Conservation (phyloP, 2,797 vertebrate genomes). For the Melanotaenia parkinsoni region DNA sequence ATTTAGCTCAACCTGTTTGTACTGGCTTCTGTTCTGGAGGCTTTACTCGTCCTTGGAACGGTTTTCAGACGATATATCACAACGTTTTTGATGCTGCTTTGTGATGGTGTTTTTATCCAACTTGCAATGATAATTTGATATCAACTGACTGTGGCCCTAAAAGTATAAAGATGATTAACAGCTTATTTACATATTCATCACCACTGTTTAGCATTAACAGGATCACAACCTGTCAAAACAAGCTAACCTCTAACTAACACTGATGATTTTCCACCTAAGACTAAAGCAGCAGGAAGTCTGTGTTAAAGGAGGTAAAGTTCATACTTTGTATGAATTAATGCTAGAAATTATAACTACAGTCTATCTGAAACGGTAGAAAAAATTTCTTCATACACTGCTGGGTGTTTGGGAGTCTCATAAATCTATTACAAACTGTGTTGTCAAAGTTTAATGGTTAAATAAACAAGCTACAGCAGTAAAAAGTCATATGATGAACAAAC, state of each 20-base stretch:
- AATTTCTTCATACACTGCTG: neutral
- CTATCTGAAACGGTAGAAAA: slow-evolving; percentile 9
- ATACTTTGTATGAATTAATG: neutral
- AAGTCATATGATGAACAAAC: slow-evolving; percentile 74
- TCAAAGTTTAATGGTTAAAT: slow-evolving; percentile 43
- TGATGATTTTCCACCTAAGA: neutral
- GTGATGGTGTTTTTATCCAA: neutral
- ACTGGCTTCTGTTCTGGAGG: slow-evolving; percentile 25
- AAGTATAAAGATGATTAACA: neutral
- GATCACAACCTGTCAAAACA: neutral
- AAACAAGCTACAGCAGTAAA: slow-evolving; percentile 46
- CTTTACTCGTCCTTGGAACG: slow-evolving; percentile 16
- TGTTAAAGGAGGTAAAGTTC: neutral
- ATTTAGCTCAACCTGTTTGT: slow-evolving; percentile 16
- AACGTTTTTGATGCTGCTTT: slow-evolving; percentile 11
- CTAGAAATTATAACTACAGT: slow-evolving; percentile 1
- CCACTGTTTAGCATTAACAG: neutral
- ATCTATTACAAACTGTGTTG: slow-evolving; percentile 19
- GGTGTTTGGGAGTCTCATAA: slow-evolving; percentile 1
- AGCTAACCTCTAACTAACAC: neutral
- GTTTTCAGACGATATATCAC: slow-evolving; percentile 11
- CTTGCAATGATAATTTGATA: neutral
- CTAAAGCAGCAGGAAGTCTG: neutral
- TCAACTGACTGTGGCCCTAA: slow-evolving; percentile 5
- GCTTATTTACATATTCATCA: neutral